Evolutionary conservation across 2,797 vertebrate genomes (phyloP), one percentile per base, ranked within the genome.

Genomic region (Liasis olivaceus): DNA sequence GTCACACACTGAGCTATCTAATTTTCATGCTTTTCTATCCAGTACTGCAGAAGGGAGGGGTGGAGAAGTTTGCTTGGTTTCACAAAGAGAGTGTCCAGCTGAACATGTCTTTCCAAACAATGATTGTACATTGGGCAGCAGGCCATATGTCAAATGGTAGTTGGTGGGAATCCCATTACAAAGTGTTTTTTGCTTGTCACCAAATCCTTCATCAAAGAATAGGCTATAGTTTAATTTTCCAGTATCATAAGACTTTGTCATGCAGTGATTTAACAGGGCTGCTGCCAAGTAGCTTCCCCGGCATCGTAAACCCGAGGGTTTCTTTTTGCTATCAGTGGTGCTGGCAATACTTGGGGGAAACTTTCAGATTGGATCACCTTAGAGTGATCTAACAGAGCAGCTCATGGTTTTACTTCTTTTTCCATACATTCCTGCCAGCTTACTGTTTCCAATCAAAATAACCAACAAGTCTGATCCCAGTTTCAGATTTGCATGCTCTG

Each of bases 331-430:
- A 11, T 88, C 58, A 1, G 26, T 89, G 94, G 87, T 72, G 59
- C 62, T 1, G 89, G 59, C 95, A 94, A 92, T 95, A 31, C 62
- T 91, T 96, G 95, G 15, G 90, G 93, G 92, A 92, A 95, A 91
- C 94, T 93, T 94, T 0, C 1, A 81, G 95, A 95, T 96, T 95
- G 66, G 69, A 91, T 72, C 96, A 95, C 54, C 94, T 96, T 95
- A 87, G 0, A 95, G 94, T 93, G 95, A 96, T 95, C 96, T 94
- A 92, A 90, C 88, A 90, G 93, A 95, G 94, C 94, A 96, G 59
- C 69, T 36, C 0, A 54, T 12, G 63, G 47, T 89, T 89, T 93
- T 94, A 90, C 92, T 95, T 95, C 94, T 93, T 94, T 85, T 94
- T 95, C 62, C 93, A 81, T 87, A 95, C 54, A 36, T 93, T 96